Evolutionary conservation across 2,113 vertebrate species (phyloP), one percentile per base, ranked within the genome.

Genomic region (Microcebus murinus): DNA sequence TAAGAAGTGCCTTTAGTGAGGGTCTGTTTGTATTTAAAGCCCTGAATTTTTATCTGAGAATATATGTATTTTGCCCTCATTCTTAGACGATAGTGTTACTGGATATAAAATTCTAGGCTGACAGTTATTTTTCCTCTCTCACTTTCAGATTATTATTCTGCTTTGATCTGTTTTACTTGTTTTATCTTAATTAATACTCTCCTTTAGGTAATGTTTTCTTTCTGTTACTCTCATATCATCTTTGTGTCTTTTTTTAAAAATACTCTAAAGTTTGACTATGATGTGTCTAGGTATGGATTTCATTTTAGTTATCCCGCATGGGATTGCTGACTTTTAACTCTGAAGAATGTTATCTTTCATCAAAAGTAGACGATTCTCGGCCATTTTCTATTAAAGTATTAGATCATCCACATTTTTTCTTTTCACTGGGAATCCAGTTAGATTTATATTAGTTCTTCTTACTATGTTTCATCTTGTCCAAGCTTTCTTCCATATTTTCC

Each of bases 21-120:
- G 39, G 45, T 67, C n/a, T 45, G 8, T 31, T 67, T 45, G 52
- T 52, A 45, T 21, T 85, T 74, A 81, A 87, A 88, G 12, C 52
- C 13, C 52, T 85, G 36, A 93, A 36, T 67, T 96, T 29, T 74
- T 83, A 36, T 25, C 39, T 79, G 61, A 82, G 88, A 93, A 80
- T 10, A 6, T 25, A 29, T 9, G 31, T 70, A 10, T 70, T 61
- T 67, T 52, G 29, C 25, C 23, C 15, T 67, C 4, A 4, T 42
- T 67, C 85, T 79, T 34, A 27, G 50, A 57, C 8, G 59, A 36
- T 5, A 12, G 1, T 29, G 0, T 50, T 87, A 84, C 27, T 63
- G 36, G 14, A 14, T 74, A 8, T 65, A 20, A 42, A 70, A 31
- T 65, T 55, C 7, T 77, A 55, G 15, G 8, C 67, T 48, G 4